These are phyloP conservation scores for Cheilosia grossa DNA, from an alignment of 2,888 invertebrate genomes.

Conservation along the genomic window DNA sequence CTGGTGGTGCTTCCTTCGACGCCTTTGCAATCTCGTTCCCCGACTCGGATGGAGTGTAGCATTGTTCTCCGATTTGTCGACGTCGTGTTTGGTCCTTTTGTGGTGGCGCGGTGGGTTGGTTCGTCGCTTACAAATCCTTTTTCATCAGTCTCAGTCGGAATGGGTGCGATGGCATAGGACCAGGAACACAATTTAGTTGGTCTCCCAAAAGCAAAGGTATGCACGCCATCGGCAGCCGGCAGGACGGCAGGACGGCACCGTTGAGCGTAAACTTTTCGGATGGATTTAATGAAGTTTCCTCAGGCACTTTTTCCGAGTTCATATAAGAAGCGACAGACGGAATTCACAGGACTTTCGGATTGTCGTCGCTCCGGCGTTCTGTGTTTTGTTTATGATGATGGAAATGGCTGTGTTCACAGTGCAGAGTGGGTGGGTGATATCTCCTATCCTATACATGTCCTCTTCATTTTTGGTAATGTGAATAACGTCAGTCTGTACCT, in stretches of 20 bases:
- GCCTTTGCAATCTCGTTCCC: conserved; percentile 45
- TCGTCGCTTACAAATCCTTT: conserved; percentile 74
- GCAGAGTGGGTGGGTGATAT: conserved; percentile 9
- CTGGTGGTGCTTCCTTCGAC: conserved; percentile 29
- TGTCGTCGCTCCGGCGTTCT: conserved; percentile 58
- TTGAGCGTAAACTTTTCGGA: conserved; percentile 62
- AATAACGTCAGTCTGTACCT: neutral
- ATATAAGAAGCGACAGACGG: conserved; percentile 72
- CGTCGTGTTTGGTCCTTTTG: conserved; percentile 69
- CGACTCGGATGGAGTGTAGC: conserved; percentile 49
- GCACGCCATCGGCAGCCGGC: neutral
- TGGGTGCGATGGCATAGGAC: conserved; percentile 25
- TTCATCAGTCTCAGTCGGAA: conserved; percentile 62
- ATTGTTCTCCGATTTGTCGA: conserved; percentile 75
- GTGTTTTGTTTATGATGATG: conserved; percentile 53
- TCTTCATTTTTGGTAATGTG: conserved; percentile 17
- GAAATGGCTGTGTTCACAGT: conserved; percentile 45
- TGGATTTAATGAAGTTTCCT: conserved; percentile 74
- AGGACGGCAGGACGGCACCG: neutral
- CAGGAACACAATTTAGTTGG: conserved; percentile 44
- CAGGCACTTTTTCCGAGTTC: conserved; percentile 69
- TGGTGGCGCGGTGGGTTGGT: conserved; percentile 62
- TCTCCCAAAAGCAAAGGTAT: conserved; percentile 49
- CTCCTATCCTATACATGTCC: conserved; percentile 21
- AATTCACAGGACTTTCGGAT: conserved; percentile 64